Percentiles rank a stretch among this genome's conserved stretches.
Conservation (phyloP, 2,888 invertebrate species). For the Synanthedon formicaeformis region DNA sequence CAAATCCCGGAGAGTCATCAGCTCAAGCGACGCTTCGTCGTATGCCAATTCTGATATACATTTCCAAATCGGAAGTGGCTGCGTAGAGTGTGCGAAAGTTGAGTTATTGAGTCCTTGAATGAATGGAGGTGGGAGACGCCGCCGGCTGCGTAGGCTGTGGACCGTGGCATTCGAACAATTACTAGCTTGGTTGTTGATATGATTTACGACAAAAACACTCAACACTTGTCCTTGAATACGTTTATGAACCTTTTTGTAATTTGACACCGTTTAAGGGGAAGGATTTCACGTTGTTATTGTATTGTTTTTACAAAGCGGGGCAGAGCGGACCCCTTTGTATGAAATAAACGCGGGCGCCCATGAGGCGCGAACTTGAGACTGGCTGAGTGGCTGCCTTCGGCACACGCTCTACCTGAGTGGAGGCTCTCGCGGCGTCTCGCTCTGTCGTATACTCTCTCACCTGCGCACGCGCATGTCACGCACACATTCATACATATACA, state of each 20-base stretch:
- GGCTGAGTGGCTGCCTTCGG: conserved; percentile 30
- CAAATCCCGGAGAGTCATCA: conserved; percentile 35
- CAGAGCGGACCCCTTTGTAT: conserved; percentile 19
- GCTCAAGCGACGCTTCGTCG: conserved; percentile 35
- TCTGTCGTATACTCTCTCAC: conserved; percentile 40
- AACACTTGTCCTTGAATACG: neutral
- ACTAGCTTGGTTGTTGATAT: conserved; percentile 9
- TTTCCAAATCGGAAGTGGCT: conserved; percentile 38
- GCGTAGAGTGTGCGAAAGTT: conserved; percentile 35
- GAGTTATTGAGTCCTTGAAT: conserved; percentile 66
- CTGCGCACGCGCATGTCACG: conserved; percentile 16
- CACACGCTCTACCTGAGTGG: conserved; percentile 38
- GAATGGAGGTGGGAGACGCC: conserved; percentile 58
- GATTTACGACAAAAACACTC: neutral
- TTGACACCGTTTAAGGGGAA: neutral
- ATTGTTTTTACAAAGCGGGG: conserved; percentile 37
- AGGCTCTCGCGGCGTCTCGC: conserved; percentile 45
- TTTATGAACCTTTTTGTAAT: neutral
- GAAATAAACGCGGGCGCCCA: conserved; percentile 45
- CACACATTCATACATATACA: conserved; percentile 1
- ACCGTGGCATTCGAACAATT: conserved; percentile 66
- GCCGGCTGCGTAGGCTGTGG: conserved; percentile 63
- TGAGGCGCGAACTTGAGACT: conserved; percentile 46
- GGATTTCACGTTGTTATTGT: conserved; percentile 18
- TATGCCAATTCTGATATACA: conserved; percentile 26